Percentiles rank a stretch among this genome's conserved stretches.
Evolutionary conservation across 2,888 invertebrate genomes (phyloP).

Genomic region (Chaitophorus viminalis): DNA sequence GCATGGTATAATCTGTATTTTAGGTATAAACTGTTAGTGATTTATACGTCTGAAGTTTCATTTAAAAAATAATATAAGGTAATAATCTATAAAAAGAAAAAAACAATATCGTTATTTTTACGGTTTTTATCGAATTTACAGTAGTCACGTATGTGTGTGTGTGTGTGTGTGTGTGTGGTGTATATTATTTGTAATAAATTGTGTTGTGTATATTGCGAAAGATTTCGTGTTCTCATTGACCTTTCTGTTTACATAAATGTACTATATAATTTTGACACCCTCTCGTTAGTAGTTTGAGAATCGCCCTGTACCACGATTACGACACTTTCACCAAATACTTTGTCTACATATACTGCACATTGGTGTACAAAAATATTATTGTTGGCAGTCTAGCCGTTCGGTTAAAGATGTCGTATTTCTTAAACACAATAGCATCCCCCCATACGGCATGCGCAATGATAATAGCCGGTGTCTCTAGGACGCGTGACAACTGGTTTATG

Average conservation of each 20-base stretch:
- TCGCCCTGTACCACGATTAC: neutral
- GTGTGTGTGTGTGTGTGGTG: too few species aligned
- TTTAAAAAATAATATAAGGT: too few species aligned
- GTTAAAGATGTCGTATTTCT: neutral
- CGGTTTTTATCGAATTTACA: too few species aligned
- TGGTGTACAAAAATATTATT: too few species aligned
- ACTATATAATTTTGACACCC: conserved; percentile 6
- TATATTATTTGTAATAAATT: neutral
- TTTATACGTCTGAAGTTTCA: too few species aligned
- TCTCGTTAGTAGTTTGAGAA: neutral
- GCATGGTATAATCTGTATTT: too few species aligned
- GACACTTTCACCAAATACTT: neutral
- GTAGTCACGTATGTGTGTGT: too few species aligned
- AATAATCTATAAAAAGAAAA: too few species aligned
- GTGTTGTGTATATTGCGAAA: neutral
- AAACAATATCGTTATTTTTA: too few species aligned
- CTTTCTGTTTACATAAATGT: neutral
- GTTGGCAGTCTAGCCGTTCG: neutral
- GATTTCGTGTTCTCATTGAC: neutral
- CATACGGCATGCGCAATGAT: neutral
- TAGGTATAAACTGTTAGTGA: too few species aligned
- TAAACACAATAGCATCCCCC: neutral
- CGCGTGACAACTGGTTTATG: conserved; percentile 38
- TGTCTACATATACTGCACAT: too few species aligned
- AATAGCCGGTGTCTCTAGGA: neutral